These are phyloP conservation scores for Diplodus puntazzo DNA, from an alignment of 2,797 vertebrate genomes.

Conservation along the genomic window DNA sequence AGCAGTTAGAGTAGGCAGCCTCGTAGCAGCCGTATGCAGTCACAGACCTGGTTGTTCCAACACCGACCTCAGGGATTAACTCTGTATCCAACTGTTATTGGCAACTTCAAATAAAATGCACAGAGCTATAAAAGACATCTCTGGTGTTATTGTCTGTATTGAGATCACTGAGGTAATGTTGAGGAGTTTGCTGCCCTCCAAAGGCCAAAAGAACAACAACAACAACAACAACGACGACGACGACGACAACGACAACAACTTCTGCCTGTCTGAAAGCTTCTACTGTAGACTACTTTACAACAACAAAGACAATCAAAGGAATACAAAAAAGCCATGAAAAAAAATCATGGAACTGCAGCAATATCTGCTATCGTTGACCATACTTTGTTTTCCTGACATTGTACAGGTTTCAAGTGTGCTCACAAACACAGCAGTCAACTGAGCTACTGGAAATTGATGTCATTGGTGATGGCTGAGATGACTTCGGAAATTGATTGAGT, in stretches of 20 bases:
- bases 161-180: conserved; percentile 60
- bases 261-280: conserved; percentile 50
- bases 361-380: background rate
- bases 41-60: conserved; percentile 41
- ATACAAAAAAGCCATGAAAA: background rate
- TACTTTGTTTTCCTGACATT: conserved; percentile 15
- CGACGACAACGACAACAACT: conserved; percentile 21
- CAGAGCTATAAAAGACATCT: conserved; percentile 20
- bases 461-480: background rate
- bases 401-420: conserved; percentile 21
- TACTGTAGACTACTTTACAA: conserved; percentile 26
- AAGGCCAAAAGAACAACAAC: conserved; percentile 41
- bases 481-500: background rate
- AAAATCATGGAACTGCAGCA: background rate
- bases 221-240: background rate
- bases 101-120: conserved; percentile 11
- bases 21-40: conserved; percentile 16
- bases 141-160: conserved; percentile 12
- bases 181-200: conserved; percentile 57
- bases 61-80: background rate
- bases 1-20: conserved; percentile 16
- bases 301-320: background rate
- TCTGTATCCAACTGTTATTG: background rate
- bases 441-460: conserved; percentile 8
- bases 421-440: conserved; percentile 1